Percentiles rank a stretch among this genome's conserved stretches.
phyloP scores from a whole-genome alignment of 1,140 invertebrate species.

The Hycleus cichorii region DNA sequence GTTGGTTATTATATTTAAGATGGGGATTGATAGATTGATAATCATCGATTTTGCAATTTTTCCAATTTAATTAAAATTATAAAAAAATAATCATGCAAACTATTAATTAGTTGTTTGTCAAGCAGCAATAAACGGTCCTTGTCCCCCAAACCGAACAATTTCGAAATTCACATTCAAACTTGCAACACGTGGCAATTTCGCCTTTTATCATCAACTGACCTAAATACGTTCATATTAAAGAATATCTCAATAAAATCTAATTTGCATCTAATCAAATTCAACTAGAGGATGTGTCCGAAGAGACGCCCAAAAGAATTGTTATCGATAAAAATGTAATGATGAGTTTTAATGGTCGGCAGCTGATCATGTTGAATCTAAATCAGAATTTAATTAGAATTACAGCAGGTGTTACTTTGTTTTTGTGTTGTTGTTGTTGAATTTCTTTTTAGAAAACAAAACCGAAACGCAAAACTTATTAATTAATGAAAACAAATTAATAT shows the following conservation, averaged over 20 bases:
- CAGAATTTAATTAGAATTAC: constrained; percentile 19
- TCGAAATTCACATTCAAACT: constrained; percentile 8
- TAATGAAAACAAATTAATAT: background rate
- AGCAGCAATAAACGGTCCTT: background rate
- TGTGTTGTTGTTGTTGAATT: constrained; percentile 4
- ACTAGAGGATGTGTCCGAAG: background rate
- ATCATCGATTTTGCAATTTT: too few species aligned
- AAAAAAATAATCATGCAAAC: too few species aligned
- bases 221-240: constrained; percentile 8
- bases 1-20: too few species aligned
- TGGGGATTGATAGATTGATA: too few species aligned
- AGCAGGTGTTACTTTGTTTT: constrained; percentile 6
- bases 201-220: constrained; percentile 19
- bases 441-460: background rate
- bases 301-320: constrained; percentile 1
- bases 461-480: constrained; percentile 2
- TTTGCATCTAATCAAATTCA: constrained; percentile 3
- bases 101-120: too few species aligned
- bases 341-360: constrained; percentile 7
- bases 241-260: constrained; percentile 1
- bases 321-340: background rate
- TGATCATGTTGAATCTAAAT: constrained; percentile 18
- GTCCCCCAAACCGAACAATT: constrained; percentile 3
- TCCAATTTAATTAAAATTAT: too few species aligned
- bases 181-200: constrained; percentile 23